Percentiles rank a stretch among this genome's conserved stretches.
Conservation (phyloP, 2,797 vertebrate species). For the Pangasius macronema region DNA sequence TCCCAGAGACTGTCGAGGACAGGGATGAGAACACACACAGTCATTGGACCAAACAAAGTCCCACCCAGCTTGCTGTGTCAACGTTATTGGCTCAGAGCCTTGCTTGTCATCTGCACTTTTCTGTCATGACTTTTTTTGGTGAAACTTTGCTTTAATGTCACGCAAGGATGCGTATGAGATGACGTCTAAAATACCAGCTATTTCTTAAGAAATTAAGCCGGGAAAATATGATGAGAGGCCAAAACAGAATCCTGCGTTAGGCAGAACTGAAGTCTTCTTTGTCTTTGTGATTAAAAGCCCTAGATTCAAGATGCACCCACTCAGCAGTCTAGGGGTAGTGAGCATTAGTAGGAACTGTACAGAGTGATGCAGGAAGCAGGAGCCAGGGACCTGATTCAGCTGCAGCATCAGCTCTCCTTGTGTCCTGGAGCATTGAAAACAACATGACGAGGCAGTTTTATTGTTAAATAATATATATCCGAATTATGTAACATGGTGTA, state of each 20-base stretch:
- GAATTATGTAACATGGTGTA: not conserved
- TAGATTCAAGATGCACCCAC: not conserved
- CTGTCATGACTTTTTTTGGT: conserved; percentile 22
- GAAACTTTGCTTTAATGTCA: conserved; percentile 30
- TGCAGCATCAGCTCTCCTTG: conserved; percentile 22
- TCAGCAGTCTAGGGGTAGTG: not conserved
- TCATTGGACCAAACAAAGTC: conserved; percentile 41
- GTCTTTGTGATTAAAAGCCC: conserved; percentile 13
- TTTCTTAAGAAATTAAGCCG: not conserved
- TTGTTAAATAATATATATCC: not conserved
- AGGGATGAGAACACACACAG: conserved; percentile 39
- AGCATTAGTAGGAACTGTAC: conserved; percentile 9
- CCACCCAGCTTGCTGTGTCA: conserved; percentile 23
- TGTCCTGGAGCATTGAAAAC: conserved; percentile 2
- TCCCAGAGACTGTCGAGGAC: conserved; percentile 49
- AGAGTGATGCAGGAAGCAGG: not conserved
- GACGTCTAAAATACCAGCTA: not conserved
- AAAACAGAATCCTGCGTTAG: not conserved
- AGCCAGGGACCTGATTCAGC: conserved; percentile 23
- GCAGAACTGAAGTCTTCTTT: not conserved
- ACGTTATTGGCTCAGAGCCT: conserved; percentile 38
- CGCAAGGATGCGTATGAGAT: not conserved
- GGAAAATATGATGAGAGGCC: not conserved
- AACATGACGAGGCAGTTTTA: not conserved
- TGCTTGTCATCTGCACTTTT: conserved; percentile 23